phyloP scores from a whole-genome alignment of 2,113 vertebrate genomes.

The Anarrhichthys ocellatus region DNA sequence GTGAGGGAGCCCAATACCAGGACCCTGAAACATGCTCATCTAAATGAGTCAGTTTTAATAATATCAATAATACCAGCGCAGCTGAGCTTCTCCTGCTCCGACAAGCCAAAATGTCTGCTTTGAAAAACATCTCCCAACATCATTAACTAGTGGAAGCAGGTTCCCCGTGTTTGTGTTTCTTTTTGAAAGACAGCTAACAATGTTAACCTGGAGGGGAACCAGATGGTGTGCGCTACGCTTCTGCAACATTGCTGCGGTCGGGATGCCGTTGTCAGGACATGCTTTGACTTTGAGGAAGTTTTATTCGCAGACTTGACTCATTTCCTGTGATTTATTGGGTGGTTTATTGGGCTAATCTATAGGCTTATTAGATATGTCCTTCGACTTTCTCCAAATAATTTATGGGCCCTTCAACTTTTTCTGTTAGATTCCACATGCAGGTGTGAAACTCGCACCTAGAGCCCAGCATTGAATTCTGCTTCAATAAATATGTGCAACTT shows the following conservation, averaged over 20 bases:
- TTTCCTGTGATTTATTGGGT: neutral
- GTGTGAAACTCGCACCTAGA: slow-evolving; percentile 23
- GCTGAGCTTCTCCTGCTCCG: neutral
- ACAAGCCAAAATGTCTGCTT: neutral
- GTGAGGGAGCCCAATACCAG: neutral
- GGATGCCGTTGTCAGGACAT: no score
- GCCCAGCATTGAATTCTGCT: slow-evolving; percentile 17
- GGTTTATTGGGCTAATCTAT: neutral
- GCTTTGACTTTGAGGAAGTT: neutral
- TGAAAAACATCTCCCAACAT: neutral
- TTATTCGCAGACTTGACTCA: neutral
- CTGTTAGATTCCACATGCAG: slow-evolving; percentile 38
- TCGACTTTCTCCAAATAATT: slow-evolving; percentile 33
- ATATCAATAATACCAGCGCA: neutral
- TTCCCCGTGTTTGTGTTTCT: neutral
- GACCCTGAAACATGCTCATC: neutral
- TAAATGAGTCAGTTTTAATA: neutral
- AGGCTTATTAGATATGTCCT: slow-evolving; percentile 30
- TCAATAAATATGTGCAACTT: slow-evolving; percentile 66
- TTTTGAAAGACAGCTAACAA: neutral
- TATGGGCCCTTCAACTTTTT: slow-evolving; percentile 40
- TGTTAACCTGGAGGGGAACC: no score
- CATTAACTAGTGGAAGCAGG: neutral
- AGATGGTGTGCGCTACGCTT: no score
- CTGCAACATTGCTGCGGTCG: no score